Evolutionary conservation across 2,113 vertebrate genomes (phyloP).

Genomic region (Origma solitaria): DNA sequence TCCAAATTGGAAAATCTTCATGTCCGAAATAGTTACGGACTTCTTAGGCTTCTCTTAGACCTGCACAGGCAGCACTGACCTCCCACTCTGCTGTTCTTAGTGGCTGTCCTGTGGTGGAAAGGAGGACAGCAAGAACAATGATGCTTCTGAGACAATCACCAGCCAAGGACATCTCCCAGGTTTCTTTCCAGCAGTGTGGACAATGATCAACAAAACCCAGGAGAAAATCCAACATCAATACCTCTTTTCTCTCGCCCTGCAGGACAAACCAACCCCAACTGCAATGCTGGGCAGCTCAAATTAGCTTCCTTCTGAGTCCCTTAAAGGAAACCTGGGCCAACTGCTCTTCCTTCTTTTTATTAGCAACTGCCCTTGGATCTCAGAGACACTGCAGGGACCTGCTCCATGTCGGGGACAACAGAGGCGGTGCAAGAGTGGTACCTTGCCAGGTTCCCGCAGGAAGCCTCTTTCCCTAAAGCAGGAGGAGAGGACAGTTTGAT

Average conservation of each 20-base stretch:
- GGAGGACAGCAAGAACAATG: background rate
- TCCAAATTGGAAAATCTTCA: background rate
- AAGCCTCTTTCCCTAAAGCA: background rate
- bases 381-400: background rate
- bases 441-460: background rate
- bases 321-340: background rate
- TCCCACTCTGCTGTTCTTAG: background rate
- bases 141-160: background rate
- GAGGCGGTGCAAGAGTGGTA: background rate
- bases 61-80: background rate
- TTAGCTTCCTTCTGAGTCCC: background rate
- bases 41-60: background rate
- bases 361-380: background rate
- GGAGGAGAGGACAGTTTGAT: background rate
- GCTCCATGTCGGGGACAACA: background rate
- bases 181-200: background rate
- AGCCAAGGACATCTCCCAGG: background rate
- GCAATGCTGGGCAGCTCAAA: background rate
- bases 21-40: background rate
- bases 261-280: background rate
- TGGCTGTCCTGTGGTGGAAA: background rate
- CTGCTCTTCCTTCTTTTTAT: background rate
- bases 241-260: background rate
- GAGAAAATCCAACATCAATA: background rate
- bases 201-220: background rate